Evolutionary conservation across 2,797 vertebrate genomes (phyloP), one percentile per base, ranked within the genome.

Genomic region (Columba guinea): DNA sequence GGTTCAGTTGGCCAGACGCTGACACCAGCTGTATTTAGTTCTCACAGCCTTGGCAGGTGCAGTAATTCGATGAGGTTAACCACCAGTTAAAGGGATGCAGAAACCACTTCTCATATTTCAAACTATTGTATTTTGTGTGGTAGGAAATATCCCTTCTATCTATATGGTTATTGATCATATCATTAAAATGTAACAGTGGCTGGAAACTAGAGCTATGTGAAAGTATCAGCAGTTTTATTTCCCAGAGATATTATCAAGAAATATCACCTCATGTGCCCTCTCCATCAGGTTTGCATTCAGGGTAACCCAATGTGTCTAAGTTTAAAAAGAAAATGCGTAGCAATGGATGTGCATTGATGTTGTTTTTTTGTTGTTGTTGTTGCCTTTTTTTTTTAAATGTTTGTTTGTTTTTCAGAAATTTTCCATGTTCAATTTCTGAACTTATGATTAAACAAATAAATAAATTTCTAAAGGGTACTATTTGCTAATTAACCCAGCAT

Each of bases 31-130:
- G 95, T 96, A 94, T 96, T 96, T 94, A 90, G 93, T 96, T 96
- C 96, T 95, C 96, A 97, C 93, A 95, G 90, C 37, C 84, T 88
- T 94, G 90, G 86, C 96, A 96, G 96, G 95, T 97, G 94, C 95
- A 97, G 85, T 94, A 95, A 96, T 93, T 84, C 6, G 2, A 68
- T 95, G 93, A 96, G 93, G 95, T 96, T 96, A 96, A 96, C 95
- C 95, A 96, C 93, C 71, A 96, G 91, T 83, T 94, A 96, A 84
- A 94, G 64, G 84, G 88, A 77, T 80, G 60, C 39, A 96, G 86
- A 96, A 94, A 94, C 94, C 88, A 89, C 86, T 90, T 93, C 67
- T 95, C 60, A 27, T 51, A 80, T 94, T 96, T 96, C 77, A 93
- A 87, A 70, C 68, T 93, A 94, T 95, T 93, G 67, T 96, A 94